A percentile compares a stretch with the other conserved stretches of the same genome.
phyloP scores from a whole-genome alignment of 2,113 vertebrate genomes.

The Amblyornis subalaris region DNA sequence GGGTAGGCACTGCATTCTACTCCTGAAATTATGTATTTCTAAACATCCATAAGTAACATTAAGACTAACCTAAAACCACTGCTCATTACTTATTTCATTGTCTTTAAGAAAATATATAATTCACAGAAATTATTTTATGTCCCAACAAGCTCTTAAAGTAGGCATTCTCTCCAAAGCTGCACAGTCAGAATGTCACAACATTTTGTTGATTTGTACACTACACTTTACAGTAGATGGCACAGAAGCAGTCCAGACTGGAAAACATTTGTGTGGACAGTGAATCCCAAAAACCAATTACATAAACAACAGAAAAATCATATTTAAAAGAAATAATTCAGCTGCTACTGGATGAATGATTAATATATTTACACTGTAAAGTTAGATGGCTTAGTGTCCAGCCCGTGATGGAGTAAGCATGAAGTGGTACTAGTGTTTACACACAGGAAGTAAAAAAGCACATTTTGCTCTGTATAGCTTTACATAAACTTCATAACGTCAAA shows the following conservation, averaged over 20 bases:
- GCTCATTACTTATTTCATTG: not conserved
- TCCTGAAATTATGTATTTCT: not conserved
- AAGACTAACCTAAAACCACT: not conserved
- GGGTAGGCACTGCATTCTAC: not conserved
- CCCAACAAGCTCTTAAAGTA: not conserved
- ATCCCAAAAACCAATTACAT: not conserved
- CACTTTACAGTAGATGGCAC: not conserved
- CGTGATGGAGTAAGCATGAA: conserved; percentile 10
- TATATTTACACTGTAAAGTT: conserved; percentile 21
- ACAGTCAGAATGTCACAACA: not conserved
- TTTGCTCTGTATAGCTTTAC: conserved; percentile 10
- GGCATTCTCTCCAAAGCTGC: not conserved
- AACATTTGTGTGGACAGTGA: not conserved
- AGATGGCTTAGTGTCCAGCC: conserved; percentile 27
- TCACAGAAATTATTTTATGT: not conserved
- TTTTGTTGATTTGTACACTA: not conserved
- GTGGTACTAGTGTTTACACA: not conserved
- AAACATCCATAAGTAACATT: not conserved
- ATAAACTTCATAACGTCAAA: conserved; percentile 8
- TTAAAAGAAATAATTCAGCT: conserved; percentile 42
- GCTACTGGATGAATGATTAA: conserved; percentile 6
- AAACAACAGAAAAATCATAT: conserved; percentile 20
- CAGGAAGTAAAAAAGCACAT: conserved; percentile 19
- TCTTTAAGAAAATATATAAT: not conserved
- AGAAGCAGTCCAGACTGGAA: not conserved